Evolutionary conservation across 2,113 vertebrate genomes (phyloP).

Genomic region (Heloderma charlesbogerti): DNA sequence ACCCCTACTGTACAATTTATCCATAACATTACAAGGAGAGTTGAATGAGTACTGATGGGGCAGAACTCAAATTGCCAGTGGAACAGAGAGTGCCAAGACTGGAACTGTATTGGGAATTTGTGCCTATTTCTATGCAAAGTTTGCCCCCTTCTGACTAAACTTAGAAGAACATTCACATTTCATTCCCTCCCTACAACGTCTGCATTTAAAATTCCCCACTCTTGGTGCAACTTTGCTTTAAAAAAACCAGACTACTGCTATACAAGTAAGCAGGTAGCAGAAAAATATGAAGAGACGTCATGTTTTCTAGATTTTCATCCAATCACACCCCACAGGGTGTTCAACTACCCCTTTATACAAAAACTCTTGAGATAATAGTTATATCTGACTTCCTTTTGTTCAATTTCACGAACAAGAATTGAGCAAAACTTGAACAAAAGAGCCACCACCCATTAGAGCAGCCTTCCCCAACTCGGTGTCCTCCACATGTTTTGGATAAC

Average conservation of each 20-base stretch:
- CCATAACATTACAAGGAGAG: not conserved
- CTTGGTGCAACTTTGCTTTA: not conserved
- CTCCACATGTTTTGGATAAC: no score
- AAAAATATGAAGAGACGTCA: not conserved
- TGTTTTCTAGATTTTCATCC: not conserved
- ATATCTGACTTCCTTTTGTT: not conserved
- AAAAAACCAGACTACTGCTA: not conserved
- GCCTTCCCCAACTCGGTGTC: no score
- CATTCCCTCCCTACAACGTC: not conserved
- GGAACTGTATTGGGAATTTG: not conserved
- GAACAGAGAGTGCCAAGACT: not conserved
- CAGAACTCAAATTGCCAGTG: not conserved
- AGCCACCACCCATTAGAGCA: no score
- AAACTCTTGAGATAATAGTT: not conserved
- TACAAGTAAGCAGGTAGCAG: not conserved
- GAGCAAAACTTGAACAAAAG: no score
- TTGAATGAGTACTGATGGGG: not conserved
- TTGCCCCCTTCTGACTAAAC: conserved; percentile 65
- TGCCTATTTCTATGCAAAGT: conserved; percentile 62
- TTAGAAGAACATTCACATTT: conserved; percentile 34
- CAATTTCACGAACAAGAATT: not conserved
- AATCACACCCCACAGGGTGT: not conserved
- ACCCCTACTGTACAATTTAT: conserved; percentile 10
- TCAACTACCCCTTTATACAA: not conserved
- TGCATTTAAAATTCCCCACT: not conserved